A percentile compares a stretch with the other conserved stretches of the same genome.
Conservation (phyloP, 1,140 invertebrate genomes). For the Pseudomyrmex dendroicus region DNA sequence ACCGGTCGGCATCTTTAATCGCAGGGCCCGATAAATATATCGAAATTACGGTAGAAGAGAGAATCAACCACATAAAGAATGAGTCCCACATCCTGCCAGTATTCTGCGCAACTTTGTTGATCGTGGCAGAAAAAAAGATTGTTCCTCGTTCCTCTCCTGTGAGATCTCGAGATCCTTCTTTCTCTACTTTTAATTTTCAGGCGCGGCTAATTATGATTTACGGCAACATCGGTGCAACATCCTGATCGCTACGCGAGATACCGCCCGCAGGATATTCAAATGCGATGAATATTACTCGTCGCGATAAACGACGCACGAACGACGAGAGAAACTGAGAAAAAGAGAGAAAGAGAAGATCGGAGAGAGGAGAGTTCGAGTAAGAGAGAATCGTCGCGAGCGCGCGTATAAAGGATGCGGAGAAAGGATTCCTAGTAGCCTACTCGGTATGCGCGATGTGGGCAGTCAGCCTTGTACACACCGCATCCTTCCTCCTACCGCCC, state of each 20-base stretch:
- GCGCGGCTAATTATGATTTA: slow-evolving; percentile 84
- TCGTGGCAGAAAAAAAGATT: slow-evolving; percentile 61
- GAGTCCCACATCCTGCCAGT: slow-evolving; percentile 52
- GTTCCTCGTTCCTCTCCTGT: background rate
- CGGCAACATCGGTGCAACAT: slow-evolving; percentile 82
- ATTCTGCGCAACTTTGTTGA: slow-evolving; percentile 52
- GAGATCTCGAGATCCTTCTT: slow-evolving; percentile 22
- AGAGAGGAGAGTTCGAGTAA: slow-evolving; percentile 14
- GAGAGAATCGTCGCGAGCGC: slow-evolving; percentile 66
- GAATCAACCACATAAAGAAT: slow-evolving; percentile 61
- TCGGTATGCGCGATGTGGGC: slow-evolving; percentile 77
- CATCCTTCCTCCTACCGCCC: slow-evolving; percentile 61
- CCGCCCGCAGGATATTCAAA: slow-evolving; percentile 81
- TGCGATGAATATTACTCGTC: slow-evolving; percentile 82
- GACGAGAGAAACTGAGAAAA: slow-evolving; percentile 63
- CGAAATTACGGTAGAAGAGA: slow-evolving; percentile 76
- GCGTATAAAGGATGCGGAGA: slow-evolving; percentile 74
- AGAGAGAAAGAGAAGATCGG: slow-evolving; percentile 23
- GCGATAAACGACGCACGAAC: slow-evolving; percentile 79
- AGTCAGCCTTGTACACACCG: slow-evolving; percentile 71
- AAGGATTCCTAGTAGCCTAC: slow-evolving; percentile 77
- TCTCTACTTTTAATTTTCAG: slow-evolving; percentile 79
- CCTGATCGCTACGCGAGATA: slow-evolving; percentile 82
- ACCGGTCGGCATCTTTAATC: slow-evolving; percentile 74
- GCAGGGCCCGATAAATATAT: slow-evolving; percentile 75